Conservation (phyloP, 2,888 invertebrate genomes). For the Geophilus truncorum region DNA sequence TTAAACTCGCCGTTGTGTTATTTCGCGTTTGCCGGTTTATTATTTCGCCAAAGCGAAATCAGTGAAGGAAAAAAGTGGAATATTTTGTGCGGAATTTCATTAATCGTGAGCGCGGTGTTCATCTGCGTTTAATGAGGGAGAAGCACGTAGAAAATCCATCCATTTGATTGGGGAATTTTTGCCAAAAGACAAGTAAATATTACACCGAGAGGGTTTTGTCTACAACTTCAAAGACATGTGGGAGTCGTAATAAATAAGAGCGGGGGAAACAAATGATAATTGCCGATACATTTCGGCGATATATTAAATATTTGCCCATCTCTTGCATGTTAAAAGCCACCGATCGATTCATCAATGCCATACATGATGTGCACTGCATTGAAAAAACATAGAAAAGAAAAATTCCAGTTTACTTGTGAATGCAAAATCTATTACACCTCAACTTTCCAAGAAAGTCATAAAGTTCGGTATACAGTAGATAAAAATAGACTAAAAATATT, state of each 20-base stretch:
- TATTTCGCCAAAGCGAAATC: background rate
- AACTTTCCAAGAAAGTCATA: no score
- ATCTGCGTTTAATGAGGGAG: background rate
- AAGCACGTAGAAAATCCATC: conserved; percentile 10
- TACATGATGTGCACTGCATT: no score
- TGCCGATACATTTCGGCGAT: background rate
- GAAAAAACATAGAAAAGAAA: no score
- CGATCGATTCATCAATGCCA: background rate
- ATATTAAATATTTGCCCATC: background rate
- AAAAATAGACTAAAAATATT: no score
- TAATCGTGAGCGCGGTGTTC: background rate
- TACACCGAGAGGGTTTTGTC: background rate
- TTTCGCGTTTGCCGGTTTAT: no score
- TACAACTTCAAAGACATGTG: background rate
- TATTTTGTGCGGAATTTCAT: conserved; percentile 12
- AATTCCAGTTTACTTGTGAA: no score
- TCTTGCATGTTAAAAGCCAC: background rate
- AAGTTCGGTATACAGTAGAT: no score
- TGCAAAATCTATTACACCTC: no score
- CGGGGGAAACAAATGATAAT: background rate
- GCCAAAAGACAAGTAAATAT: conserved; percentile 11
- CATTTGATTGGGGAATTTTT: background rate
- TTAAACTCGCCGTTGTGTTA: no score
- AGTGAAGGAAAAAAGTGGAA: background rate
- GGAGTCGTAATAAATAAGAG: background rate